These are phyloP conservation scores for Odontothrips loti DNA, from an alignment of 2,888 invertebrate species.

Conservation along the genomic window DNA sequence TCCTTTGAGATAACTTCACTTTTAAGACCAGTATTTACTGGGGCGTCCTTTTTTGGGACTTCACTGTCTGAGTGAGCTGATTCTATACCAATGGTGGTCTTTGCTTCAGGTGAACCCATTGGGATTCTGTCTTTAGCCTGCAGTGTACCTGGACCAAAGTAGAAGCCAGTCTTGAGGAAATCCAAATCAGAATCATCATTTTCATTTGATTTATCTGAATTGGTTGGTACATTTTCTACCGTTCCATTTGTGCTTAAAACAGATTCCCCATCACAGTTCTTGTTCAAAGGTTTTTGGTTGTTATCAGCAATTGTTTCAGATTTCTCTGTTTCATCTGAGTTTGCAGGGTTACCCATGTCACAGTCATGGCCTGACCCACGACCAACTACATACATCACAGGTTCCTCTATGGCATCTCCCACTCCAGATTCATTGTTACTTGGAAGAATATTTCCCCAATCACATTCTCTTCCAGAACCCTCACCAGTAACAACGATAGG, in stretches of 20 bases:
- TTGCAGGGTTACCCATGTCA: slow-evolving; percentile 64
- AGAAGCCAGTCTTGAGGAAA: slow-evolving; percentile 4
- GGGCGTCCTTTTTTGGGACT: too few species aligned
- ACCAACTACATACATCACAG: slow-evolving; percentile 63
- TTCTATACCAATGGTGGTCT: background rate
- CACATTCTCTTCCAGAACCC: slow-evolving; percentile 63
- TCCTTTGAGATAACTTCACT: background rate
- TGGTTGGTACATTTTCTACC: background rate
- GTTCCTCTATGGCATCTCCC: slow-evolving; percentile 70
- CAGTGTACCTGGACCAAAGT: background rate
- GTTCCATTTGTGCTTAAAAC: background rate
- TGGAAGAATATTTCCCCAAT: slow-evolving; percentile 47
- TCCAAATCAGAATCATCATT: background rate
- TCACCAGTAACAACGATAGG: slow-evolving; percentile 62
- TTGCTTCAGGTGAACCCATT: slow-evolving; percentile 3
- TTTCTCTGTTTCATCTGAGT: slow-evolving; percentile 34
- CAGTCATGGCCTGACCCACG: slow-evolving; percentile 69
- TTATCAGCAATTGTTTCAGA: slow-evolving; percentile 31
- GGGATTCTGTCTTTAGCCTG: background rate
- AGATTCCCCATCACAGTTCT: background rate
- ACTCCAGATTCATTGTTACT: slow-evolving; percentile 43
- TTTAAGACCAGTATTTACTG: background rate
- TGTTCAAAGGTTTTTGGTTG: slow-evolving; percentile 1
- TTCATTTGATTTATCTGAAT: background rate
- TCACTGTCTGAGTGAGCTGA: too few species aligned